phyloP scores from a whole-genome alignment of 2,797 vertebrate genomes.

The Poecilia wingei region DNA sequence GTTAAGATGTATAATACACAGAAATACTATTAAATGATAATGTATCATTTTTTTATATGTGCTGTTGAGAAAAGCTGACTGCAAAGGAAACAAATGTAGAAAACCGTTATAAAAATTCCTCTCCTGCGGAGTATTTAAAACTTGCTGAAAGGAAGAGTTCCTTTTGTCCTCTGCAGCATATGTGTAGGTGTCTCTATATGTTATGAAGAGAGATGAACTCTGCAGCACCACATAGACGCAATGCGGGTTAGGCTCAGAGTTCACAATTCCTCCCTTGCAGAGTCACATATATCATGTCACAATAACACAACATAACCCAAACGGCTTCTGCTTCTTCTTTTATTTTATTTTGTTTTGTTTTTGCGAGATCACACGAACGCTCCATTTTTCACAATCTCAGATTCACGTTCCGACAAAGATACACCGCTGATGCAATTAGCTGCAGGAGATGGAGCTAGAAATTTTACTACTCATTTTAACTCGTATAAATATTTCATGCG shows the following conservation, averaged over 20 bases:
- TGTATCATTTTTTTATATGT: conserved; percentile 35
- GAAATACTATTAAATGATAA: conserved; percentile 36
- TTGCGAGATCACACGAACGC: background rate
- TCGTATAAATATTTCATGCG: conserved; percentile 29
- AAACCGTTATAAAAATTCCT: conserved; percentile 24
- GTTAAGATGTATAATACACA: conserved; percentile 39
- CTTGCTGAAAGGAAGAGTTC: conserved; percentile 16
- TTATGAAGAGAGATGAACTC: conserved; percentile 68
- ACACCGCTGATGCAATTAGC: conserved; percentile 33
- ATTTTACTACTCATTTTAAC: conserved; percentile 25
- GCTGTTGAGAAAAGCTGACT: conserved; percentile 18
- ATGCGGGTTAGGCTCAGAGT: conserved; percentile 48
- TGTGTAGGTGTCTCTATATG: conserved; percentile 50
- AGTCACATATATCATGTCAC: conserved; percentile 44
- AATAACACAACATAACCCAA: conserved; percentile 32
- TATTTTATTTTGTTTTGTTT: conserved; percentile 9
- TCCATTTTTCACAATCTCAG: conserved; percentile 23
- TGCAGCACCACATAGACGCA: conserved; percentile 55
- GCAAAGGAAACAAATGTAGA: conserved; percentile 23
- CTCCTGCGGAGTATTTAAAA: conserved; percentile 39
- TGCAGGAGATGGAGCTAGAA: conserved; percentile 15
- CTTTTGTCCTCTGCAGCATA: conserved; percentile 45
- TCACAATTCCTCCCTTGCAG: conserved; percentile 38
- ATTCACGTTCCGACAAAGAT: conserved; percentile 16
- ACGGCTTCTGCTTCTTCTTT: background rate